A percentile compares a stretch with the other conserved stretches of the same genome.
Evolutionary conservation across 2,888 invertebrate species (phyloP).

Genomic region (Caenorhabditis auriculariae): DNA sequence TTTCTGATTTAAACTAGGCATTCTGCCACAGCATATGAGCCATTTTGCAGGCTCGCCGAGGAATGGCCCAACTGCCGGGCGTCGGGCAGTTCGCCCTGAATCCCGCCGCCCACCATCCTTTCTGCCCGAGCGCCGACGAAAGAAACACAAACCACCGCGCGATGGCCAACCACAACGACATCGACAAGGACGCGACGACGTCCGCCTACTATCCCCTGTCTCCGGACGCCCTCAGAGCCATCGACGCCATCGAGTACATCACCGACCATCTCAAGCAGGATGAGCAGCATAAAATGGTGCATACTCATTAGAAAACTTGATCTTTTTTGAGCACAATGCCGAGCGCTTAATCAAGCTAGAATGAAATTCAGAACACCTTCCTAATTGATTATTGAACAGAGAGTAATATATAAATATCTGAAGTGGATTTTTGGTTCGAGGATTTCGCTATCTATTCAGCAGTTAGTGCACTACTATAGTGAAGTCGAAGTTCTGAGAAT

Average conservation of each 20-base stretch:
- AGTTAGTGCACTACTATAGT: no score
- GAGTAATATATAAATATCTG: no score
- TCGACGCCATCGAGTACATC: conserved; percentile 58
- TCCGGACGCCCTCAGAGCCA: conserved; percentile 35
- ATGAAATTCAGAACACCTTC: no score
- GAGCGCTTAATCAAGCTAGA: no score
- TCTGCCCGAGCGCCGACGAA: conserved; percentile 34
- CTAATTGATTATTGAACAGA: no score
- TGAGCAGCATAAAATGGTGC: conserved; percentile 58
- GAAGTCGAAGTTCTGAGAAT: no score
- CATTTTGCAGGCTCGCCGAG: conserved; percentile 12
- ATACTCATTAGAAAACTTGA: not conserved
- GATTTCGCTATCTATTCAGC: no score
- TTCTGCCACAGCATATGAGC: conserved; percentile 24
- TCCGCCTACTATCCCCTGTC: conserved; percentile 36
- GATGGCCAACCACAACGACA: not conserved
- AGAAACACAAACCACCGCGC: conserved; percentile 1
- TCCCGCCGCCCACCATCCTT: conserved; percentile 56
- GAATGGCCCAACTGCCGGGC: conserved; percentile 41
- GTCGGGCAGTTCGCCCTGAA: conserved; percentile 52
- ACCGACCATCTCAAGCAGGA: conserved; percentile 58
- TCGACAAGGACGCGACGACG: conserved; percentile 23
- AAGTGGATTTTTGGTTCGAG: no score
- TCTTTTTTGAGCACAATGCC: no score
- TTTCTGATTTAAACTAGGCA: conserved; percentile 29